Conservation (phyloP, 2,888 invertebrate species). For the Drosophila prostipennis region DNA sequence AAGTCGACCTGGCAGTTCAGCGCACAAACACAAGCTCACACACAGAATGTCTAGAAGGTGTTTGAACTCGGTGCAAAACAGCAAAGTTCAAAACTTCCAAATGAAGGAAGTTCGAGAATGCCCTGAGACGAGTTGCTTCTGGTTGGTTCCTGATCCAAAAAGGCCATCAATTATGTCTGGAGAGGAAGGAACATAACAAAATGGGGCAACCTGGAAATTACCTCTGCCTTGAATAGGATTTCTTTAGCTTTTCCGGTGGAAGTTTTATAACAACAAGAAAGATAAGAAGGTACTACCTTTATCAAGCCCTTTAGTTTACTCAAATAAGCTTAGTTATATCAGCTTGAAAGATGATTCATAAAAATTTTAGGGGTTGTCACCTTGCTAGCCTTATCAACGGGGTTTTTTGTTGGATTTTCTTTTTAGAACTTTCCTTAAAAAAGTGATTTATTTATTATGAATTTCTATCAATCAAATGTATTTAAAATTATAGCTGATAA, state of each 20-base stretch:
- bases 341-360: slow-evolving; percentile 10
- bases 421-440: background rate
- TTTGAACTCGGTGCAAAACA: slow-evolving; percentile 50
- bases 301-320: background rate
- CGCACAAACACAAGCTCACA: background rate
- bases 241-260: background rate
- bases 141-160: slow-evolving; percentile 8
- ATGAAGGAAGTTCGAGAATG: slow-evolving; percentile 38
- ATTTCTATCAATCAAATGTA: background rate
- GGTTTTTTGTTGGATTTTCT: background rate
- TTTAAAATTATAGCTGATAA: no score
- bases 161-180: slow-evolving; percentile 22
- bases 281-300: slow-evolving; percentile 5
- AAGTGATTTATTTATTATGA: background rate
- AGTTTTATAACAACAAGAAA: background rate
- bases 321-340: background rate
- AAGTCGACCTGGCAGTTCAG: slow-evolving; percentile 42
- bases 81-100: slow-evolving; percentile 47
- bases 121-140: slow-evolving; percentile 24
- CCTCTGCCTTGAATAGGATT: background rate
- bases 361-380: background rate
- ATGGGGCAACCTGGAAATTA: slow-evolving; percentile 12
- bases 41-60: slow-evolving; percentile 47
- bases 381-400: background rate
- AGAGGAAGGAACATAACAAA: slow-evolving; percentile 22